phyloP scores from a whole-genome alignment of 2,888 invertebrate species.

The Prionchulus punctatus region DNA sequence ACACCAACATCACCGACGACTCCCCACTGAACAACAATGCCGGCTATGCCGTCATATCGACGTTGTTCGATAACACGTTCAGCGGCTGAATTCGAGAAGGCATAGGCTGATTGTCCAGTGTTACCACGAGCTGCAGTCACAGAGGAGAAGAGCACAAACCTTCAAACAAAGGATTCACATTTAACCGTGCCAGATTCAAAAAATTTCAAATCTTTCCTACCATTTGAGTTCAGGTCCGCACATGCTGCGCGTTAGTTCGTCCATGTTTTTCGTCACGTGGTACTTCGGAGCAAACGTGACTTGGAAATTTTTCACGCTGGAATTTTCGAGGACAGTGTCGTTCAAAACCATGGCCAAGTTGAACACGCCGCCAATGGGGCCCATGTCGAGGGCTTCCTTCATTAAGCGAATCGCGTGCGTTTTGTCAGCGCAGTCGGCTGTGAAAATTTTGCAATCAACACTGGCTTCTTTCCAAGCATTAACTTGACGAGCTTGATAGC shows the following conservation, averaged over 20 bases:
- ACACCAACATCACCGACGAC: constrained; percentile 85
- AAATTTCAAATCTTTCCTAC: too few species aligned
- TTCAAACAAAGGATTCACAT: too few species aligned
- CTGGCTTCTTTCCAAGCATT: constrained; percentile 38
- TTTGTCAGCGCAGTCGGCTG: constrained; percentile 22
- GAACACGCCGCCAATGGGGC: constrained; percentile 58
- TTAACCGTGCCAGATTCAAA: too few species aligned
- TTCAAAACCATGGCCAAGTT: constrained; percentile 67
- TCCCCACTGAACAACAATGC: constrained; percentile 86
- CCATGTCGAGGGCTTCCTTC: constrained; percentile 22
- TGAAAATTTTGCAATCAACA: constrained; percentile 25
- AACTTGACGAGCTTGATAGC: constrained; percentile 69
- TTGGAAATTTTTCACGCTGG: constrained; percentile 36
- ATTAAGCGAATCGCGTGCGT: constrained; percentile 13
- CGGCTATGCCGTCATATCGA: constrained; percentile 65
- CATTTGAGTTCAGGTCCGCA: constrained; percentile 45
- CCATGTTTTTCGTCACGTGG: constrained; percentile 62
- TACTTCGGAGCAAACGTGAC: constrained; percentile 70
- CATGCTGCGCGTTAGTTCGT: constrained; percentile 55
- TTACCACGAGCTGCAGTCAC: constrained; percentile 92
- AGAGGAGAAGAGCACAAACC: constrained; percentile 85
- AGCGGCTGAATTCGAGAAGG: constrained; percentile 90
- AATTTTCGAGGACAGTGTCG: constrained; percentile 40
- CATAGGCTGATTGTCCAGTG: constrained; percentile 89
- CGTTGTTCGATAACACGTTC: constrained; percentile 79